phyloP scores from a whole-genome alignment of 2,797 vertebrate species.

The Loriculus beryllinus region DNA sequence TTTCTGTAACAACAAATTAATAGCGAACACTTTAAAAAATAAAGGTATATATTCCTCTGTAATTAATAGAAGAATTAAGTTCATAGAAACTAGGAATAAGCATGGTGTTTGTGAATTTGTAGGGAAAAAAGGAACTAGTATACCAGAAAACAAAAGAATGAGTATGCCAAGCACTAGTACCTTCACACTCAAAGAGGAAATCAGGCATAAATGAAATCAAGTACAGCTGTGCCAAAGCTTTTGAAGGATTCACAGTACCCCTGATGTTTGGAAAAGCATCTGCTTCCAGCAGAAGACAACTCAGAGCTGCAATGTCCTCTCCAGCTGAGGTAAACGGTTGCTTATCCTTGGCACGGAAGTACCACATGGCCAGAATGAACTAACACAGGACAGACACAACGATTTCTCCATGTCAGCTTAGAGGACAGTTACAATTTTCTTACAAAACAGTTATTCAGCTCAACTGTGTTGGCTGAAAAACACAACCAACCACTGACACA shows the following conservation, averaged over 20 bases:
- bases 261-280: neutral
- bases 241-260: neutral
- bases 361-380: rapidly evolving
- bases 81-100: neutral
- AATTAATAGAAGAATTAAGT: neutral
- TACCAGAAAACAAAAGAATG: neutral
- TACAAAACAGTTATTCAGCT: neutral
- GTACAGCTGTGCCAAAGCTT: neutral
- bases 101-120: neutral
- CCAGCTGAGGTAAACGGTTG: neutral
- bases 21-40: neutral
- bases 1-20: neutral
- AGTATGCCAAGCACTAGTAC: neutral
- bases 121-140: neutral
- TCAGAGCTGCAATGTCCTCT: neutral
- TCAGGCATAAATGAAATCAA: neutral
- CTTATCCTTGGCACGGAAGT: neutral
- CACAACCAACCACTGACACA: neutral
- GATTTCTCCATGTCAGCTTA: neutral
- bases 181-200: neutral
- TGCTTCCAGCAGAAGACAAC: neutral
- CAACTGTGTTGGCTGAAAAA: rapidly evolving
- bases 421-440: neutral
- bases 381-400: neutral
- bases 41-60: neutral